Percentiles rank a stretch among this genome's conserved stretches.
These are phyloP conservation scores for Malurus splendens DNA, from an alignment of 2,797 vertebrate genomes.

Conservation along the genomic window DNA sequence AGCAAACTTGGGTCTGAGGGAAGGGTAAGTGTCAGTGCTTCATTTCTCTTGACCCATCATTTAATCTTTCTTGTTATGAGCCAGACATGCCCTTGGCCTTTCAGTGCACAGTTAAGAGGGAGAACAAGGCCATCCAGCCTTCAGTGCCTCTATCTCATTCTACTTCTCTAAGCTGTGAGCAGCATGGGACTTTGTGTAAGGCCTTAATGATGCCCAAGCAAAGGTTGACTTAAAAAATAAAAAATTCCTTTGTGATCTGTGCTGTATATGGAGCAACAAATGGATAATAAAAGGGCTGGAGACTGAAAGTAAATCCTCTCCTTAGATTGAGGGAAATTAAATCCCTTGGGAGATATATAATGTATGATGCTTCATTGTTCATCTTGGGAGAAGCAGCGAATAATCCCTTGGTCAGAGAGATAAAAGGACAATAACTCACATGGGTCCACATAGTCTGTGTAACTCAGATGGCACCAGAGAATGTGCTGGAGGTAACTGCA, in stretches of 20 bases:
- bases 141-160: background rate
- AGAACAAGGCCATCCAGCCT: background rate
- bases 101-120: background rate
- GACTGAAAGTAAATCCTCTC: conserved; percentile 34
- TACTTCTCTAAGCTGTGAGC: background rate
- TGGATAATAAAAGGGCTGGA: conserved; percentile 13
- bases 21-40: background rate
- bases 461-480: background rate
- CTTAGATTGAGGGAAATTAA: conserved; percentile 32
- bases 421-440: conserved; percentile 11
- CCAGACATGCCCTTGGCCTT: background rate
- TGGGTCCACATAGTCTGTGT: background rate
- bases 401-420: conserved; percentile 10
- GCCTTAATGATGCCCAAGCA: conserved; percentile 5
- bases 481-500: background rate
- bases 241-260: conserved; percentile 15
- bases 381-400: background rate
- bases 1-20: background rate
- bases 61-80: background rate
- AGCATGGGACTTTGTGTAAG: background rate
- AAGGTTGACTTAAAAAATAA: conserved; percentile 37
- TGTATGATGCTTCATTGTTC: conserved; percentile 16
- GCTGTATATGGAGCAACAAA: conserved; percentile 21
- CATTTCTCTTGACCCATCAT: background rate
- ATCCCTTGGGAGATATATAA: conserved; percentile 15